phyloP scores from a whole-genome alignment of 1,140 invertebrate species.

The Bicyclus anynana region DNA sequence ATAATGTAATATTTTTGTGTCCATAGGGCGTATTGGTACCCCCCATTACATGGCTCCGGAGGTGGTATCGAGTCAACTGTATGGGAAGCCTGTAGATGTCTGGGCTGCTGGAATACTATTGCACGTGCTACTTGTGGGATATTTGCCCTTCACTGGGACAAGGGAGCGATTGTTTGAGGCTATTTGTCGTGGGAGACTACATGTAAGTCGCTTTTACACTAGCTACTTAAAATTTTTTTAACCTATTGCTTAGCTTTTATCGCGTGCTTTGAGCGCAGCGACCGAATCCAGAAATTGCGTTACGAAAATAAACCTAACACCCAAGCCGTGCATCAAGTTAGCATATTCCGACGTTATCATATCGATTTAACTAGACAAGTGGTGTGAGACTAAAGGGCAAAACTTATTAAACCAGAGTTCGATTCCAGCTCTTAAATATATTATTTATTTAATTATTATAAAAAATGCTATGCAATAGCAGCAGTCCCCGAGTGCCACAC shows the following conservation, averaged over 20 bases:
- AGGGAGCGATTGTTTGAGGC: constrained; percentile 93
- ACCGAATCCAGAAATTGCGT: too few relatives aligned
- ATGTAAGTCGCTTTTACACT: constrained; percentile 78
- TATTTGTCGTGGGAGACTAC: constrained; percentile 90
- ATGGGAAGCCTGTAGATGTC: constrained; percentile 97
- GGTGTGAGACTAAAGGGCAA: too few relatives aligned
- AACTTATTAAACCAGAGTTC: too few relatives aligned
- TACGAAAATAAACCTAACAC: too few relatives aligned
- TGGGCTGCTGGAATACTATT: constrained; percentile 97
- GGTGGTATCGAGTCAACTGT: constrained; percentile 92
- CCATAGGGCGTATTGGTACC: constrained; percentile 92
- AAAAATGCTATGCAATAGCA: too few relatives aligned
- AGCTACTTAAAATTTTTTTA: neutral
- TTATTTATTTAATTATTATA: too few relatives aligned
- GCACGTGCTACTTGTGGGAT: constrained; percentile 95
- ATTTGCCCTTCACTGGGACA: constrained; percentile 95
- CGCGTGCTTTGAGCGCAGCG: too few relatives aligned
- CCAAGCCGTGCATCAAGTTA: too few relatives aligned
- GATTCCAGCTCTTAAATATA: too few relatives aligned
- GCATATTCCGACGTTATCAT: too few relatives aligned
- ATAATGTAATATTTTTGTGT: neutral
- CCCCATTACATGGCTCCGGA: constrained; percentile 99
- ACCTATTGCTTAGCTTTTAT: neutral
- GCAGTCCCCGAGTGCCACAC: too few relatives aligned
- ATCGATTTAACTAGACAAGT: too few relatives aligned